phyloP scores from a whole-genome alignment of 2,113 vertebrate genomes.

The Austrofundulus limnaeus region DNA sequence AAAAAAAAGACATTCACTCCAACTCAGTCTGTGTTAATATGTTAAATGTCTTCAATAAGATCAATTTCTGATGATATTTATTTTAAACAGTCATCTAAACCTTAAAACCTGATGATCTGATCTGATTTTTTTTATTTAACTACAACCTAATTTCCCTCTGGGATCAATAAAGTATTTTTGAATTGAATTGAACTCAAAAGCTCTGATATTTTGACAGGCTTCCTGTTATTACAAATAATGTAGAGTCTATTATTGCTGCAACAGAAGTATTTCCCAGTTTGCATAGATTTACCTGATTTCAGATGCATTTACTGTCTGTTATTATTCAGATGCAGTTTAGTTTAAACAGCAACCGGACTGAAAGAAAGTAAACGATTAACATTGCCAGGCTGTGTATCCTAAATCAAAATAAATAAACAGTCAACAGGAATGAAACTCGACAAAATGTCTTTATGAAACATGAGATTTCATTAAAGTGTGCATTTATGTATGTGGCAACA shows the following conservation, averaged over 20 bases:
- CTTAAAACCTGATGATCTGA: background rate
- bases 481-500: too few relatives aligned
- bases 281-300: conserved; percentile 49
- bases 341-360: background rate
- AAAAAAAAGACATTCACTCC: background rate
- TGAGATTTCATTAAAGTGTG: background rate
- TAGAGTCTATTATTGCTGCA: background rate
- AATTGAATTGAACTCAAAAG: background rate
- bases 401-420: too few relatives aligned
- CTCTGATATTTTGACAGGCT: background rate
- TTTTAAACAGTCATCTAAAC: background rate
- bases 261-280: conserved; percentile 17
- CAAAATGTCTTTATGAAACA: background rate
- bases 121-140: too few relatives aligned
- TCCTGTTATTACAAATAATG: background rate
- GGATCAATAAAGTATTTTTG: too few relatives aligned
- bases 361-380: background rate
- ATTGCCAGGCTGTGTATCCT: conserved; percentile 3
- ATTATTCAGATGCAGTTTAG: conserved; percentile 2
- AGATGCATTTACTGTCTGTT: conserved; percentile 13
- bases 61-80: too few relatives aligned
- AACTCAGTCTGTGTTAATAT: background rate
- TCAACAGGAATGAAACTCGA: background rate
- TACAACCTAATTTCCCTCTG: too few relatives aligned
- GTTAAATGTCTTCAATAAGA: background rate